A percentile compares a stretch with the other conserved stretches of the same genome.
Conservation (phyloP, 1,140 invertebrate species). For the Aplysia californica region DNA sequence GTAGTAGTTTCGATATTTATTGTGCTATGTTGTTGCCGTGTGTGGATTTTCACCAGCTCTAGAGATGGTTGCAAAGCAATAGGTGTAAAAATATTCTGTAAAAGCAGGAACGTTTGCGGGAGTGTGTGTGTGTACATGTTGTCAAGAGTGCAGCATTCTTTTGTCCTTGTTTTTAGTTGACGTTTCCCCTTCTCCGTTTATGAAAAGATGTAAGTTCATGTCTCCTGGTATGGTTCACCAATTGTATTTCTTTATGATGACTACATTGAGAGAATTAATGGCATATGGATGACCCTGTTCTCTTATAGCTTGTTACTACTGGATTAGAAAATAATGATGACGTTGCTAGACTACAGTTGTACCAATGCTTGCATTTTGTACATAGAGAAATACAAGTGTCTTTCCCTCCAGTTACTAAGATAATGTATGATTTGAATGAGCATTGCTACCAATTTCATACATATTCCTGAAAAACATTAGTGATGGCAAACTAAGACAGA, state of each 20-base stretch:
- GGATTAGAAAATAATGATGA: not conserved
- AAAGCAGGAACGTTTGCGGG: too few species aligned
- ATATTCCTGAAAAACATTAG: not conserved
- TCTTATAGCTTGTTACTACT: not conserved
- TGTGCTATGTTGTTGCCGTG: too few species aligned
- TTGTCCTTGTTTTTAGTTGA: too few species aligned
- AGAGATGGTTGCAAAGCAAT: too few species aligned
- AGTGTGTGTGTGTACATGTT: too few species aligned
- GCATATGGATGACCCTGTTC: not conserved
- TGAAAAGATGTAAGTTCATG: not conserved
- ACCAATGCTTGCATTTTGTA: conserved; percentile 12
- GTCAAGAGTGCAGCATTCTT: too few species aligned
- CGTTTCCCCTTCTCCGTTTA: not conserved
- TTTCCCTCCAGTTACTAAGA: not conserved
- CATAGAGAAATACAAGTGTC: conserved; percentile 11
- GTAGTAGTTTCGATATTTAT: too few species aligned
- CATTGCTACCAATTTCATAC: not conserved
- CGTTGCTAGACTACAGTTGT: not conserved
- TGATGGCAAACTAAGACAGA: not conserved
- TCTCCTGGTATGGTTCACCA: not conserved
- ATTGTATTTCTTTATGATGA: not conserved
- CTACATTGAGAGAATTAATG: not conserved
- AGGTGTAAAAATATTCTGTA: too few species aligned
- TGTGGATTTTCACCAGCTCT: too few species aligned
- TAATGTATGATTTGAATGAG: not conserved